phyloP scores from a whole-genome alignment of 2,797 vertebrate genomes.

The Neosalanx taihuensis region DNA sequence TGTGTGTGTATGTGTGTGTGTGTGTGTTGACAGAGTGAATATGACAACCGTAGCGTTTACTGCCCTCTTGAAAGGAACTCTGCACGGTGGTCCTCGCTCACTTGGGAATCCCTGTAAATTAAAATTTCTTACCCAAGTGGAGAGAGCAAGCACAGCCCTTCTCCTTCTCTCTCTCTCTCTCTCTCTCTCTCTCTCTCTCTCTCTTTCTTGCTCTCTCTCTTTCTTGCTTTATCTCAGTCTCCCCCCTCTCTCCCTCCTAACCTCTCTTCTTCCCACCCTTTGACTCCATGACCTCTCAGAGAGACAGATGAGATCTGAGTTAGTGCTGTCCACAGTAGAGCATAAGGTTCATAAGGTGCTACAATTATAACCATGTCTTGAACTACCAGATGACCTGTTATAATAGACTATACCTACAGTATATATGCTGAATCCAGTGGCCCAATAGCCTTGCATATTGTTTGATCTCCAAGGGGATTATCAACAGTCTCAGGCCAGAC shows the following conservation, averaged over 20 bases:
- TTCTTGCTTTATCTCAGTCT: background rate
- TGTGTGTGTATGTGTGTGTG: conserved; percentile 26
- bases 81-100: conserved; percentile 72
- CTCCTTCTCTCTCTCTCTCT: conserved; percentile 6
- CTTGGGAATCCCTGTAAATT: conserved; percentile 66
- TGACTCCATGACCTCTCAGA: conserved; percentile 23
- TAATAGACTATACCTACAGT: background rate
- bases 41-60: conserved; percentile 66
- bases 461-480: too few species aligned
- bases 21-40: conserved; percentile 66
- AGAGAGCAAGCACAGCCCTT: conserved; percentile 56
- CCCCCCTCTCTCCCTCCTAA: background rate
- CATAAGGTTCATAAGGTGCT: conserved; percentile 4
- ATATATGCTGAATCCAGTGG: too few species aligned
- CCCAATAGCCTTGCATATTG: too few species aligned
- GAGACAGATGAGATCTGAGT: conserved; percentile 39
- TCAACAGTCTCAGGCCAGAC: too few species aligned
- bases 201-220: background rate
- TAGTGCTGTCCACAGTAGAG: conserved; percentile 16
- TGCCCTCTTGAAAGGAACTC: conserved; percentile 56
- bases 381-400: background rate
- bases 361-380: background rate
- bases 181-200: conserved; percentile 4
- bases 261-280: background rate
- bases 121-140: conserved; percentile 56